Base-by-base conservation (phyloP, 2,113 vertebrate species). In the Indicator maculatus region DNA sequence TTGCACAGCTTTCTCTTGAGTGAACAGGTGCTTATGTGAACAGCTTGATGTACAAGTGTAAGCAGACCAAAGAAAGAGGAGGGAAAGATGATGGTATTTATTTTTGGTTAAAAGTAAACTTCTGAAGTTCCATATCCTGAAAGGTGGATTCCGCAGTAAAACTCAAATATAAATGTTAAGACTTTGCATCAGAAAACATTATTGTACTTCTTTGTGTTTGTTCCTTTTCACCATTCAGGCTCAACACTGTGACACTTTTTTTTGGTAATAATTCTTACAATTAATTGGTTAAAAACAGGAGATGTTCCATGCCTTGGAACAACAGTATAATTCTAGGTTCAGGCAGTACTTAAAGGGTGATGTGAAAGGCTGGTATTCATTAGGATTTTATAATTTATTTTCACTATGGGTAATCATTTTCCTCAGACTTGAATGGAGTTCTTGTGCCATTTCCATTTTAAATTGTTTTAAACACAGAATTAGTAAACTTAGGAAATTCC, bases 401-500 rank as follows among this genome's bases (percentile, higher is more conserved):
- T 81, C 14, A n/a, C 38, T 58, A 12, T 58, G 26, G 17, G 65
- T 95, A 90, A 64, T 94, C 9, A 20, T 82, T 72, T 88, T 86
- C 53, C 33, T 18, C 45, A 67, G 31, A 67, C 39, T 61, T 72
- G 66, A 86, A 50, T 86, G 30, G 52, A 64, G 20, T 76, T 83
- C 38, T 81, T 84, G 30, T 75, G 31, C 24, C 4, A 85, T 86
- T 89, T 91, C 28, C 30, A 85, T 87, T 89, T 84, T 8, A 82
- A 89, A 89, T 88, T 74, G 33, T 16, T 92, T 86, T 77, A 89
- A 56, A 50, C 85, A 73, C 56, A 80, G 30, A 76, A 88, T 89
- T 91, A 88, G 65, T 87, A 87, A 94, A 95, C 30, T 56, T 89
- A 56, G 67, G 60, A 93, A 96, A 91, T 94, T 91, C 79, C 93